phyloP scores from a whole-genome alignment of 2,797 vertebrate genomes.

The Rhodeus uyekii region DNA sequence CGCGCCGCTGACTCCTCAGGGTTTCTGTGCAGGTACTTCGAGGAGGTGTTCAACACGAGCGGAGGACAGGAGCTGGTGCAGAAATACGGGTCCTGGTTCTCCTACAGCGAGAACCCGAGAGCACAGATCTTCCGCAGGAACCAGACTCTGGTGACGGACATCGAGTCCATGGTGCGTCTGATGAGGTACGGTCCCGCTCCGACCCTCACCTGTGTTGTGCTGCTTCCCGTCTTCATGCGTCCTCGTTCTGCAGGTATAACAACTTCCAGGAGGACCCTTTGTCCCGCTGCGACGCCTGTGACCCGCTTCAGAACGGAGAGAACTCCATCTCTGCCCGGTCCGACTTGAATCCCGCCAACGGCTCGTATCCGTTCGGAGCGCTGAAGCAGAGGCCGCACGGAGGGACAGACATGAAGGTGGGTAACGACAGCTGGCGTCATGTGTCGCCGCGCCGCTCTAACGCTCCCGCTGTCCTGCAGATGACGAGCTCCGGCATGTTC shows the following conservation, averaged over 20 bases:
- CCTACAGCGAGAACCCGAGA: slow-evolving; percentile 83
- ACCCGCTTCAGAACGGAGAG: slow-evolving; percentile 83
- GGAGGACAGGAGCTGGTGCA: slow-evolving; percentile 84
- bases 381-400: slow-evolving; percentile 87
- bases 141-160: slow-evolving; percentile 81
- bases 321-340: slow-evolving; percentile 92
- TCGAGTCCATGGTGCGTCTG: slow-evolving; percentile 88
- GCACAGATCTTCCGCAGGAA: slow-evolving; percentile 92
- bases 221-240: background rate
- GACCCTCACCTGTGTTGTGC: background rate
- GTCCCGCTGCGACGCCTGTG: slow-evolving; percentile 80
- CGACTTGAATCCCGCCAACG: slow-evolving; percentile 88
- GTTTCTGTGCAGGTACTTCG: slow-evolving; percentile 89
- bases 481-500: slow-evolving; percentile 83
- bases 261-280: slow-evolving; percentile 88
- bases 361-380: slow-evolving; percentile 91
- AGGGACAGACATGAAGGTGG: slow-evolving; percentile 94
- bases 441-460: no score
- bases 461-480: slow-evolving; percentile 63
- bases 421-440: no score
- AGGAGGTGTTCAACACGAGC: slow-evolving; percentile 87
- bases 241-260: slow-evolving; percentile 81
- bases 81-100: slow-evolving; percentile 91
- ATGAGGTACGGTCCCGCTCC: slow-evolving; percentile 81
- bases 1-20: no score